These are phyloP conservation scores for Eospalax fontanierii DNA, from an alignment of 2,797 vertebrate genomes.

Conservation along the genomic window DNA sequence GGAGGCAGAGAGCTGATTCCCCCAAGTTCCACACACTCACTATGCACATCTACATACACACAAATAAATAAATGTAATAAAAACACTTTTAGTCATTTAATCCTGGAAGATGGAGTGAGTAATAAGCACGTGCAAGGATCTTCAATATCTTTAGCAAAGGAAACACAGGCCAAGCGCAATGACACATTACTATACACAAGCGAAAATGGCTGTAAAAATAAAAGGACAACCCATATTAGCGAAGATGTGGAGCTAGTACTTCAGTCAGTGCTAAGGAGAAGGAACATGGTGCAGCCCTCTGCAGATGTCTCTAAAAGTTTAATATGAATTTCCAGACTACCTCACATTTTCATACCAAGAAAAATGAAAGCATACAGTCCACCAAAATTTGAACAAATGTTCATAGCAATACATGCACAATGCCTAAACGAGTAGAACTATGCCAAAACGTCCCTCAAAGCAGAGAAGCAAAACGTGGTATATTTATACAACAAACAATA, in stretches of 20 bases:
- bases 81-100: neutral
- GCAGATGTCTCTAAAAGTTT: slow-evolving; percentile 41
- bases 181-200: neutral
- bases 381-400: neutral
- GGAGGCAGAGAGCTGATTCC: no score
- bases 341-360: slow-evolving; percentile 1
- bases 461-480: neutral
- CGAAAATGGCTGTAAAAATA: slow-evolving; percentile 8
- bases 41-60: no score
- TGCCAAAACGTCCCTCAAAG: neutral
- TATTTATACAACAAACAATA: neutral
- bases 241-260: neutral
- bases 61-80: no score
- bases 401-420: neutral
- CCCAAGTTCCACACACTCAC: no score
- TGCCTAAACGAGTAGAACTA: neutral
- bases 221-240: neutral
- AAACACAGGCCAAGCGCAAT: neutral
- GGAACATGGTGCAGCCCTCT: neutral
- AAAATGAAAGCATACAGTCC: slow-evolving; percentile 50
- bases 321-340: neutral
- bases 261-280: neutral
- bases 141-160: neutral
- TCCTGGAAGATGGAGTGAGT: neutral
- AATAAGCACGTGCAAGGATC: slow-evolving; percentile 11